Percentiles rank a stretch among this genome's conserved stretches.
Evolutionary conservation across 1,140 invertebrate species (phyloP).

Genomic region (Drosophila bocki): DNA sequence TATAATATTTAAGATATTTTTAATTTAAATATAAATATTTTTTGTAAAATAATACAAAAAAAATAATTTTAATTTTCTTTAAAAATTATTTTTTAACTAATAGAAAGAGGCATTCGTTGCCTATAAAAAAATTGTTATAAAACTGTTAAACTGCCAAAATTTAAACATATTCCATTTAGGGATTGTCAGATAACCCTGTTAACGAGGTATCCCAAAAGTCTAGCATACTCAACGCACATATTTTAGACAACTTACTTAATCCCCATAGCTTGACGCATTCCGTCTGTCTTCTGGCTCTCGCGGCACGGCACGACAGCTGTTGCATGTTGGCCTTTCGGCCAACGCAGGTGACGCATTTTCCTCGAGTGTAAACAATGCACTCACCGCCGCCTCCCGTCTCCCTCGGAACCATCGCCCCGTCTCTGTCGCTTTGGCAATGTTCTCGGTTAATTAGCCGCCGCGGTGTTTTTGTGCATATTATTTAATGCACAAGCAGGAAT

Average conservation of each 20-base stretch:
- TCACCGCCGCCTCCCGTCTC: conserved; percentile 17
- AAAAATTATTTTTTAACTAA: not conserved
- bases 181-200: not conserved
- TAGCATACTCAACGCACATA: not conserved
- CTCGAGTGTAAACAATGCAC: conserved; percentile 58
- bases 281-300: not conserved
- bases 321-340: conserved; percentile 20
- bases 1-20: no score
- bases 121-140: not conserved
- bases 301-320: conserved; percentile 34
- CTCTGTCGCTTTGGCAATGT: conserved; percentile 36
- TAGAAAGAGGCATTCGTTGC: not conserved
- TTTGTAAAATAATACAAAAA: no score
- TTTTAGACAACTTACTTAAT: conserved; percentile 23
- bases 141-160: not conserved
- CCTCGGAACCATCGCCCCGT: conserved; percentile 9
- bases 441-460: conserved; percentile 69
- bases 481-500: conserved; percentile 30
- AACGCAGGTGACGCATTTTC: conserved; percentile 48
- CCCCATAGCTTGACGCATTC: conserved; percentile 32
- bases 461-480: conserved; percentile 45
- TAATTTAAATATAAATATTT: no score
- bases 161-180: not conserved
- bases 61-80: no score
- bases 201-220: not conserved